Evolutionary conservation across 2,888 invertebrate species (phyloP).

Genomic region (Lingula anatina): DNA sequence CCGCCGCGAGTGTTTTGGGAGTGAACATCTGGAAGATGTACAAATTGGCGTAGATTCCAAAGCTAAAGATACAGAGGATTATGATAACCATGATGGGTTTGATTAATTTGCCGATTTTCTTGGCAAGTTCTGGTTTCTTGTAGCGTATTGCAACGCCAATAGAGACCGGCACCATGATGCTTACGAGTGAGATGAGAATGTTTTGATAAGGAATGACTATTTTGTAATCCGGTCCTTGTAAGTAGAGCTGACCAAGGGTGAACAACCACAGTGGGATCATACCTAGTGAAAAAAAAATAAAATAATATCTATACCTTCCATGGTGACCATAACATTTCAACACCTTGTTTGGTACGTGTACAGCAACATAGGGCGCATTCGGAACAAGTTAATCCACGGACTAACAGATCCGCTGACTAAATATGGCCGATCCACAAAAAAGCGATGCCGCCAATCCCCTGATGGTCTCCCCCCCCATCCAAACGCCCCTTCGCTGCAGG

Average conservation of each 20-base stretch:
- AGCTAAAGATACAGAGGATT: constrained; percentile 50
- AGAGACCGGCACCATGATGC: constrained; percentile 53
- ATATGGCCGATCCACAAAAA: too few species aligned
- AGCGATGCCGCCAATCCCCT: too few species aligned
- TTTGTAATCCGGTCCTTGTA: too few species aligned
- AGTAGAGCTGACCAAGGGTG: constrained; percentile 54
- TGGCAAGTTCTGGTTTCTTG: constrained; percentile 42
- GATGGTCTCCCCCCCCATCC: too few species aligned
- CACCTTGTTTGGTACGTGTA: too few species aligned
- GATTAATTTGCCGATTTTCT: constrained; percentile 40
- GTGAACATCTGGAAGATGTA: constrained; percentile 53
- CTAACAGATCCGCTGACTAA: too few species aligned
- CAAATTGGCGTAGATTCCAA: constrained; percentile 53
- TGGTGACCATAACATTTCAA: too few species aligned
- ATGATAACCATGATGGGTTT: constrained; percentile 53
- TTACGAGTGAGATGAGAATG: constrained; percentile 50
- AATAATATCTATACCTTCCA: too few species aligned
- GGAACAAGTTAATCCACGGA: too few species aligned
- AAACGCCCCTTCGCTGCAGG: too few species aligned
- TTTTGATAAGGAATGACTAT: constrained; percentile 52
- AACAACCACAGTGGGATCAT: constrained; percentile 58
- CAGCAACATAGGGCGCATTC: too few species aligned
- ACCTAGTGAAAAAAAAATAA: constrained; percentile 34
- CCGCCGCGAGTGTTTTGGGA: constrained; percentile 38
- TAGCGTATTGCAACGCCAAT: constrained; percentile 53